Percentiles rank a stretch among this genome's conserved stretches.
phyloP scores from a whole-genome alignment of 2,113 vertebrate species.

The Heliornis fulica region DNA sequence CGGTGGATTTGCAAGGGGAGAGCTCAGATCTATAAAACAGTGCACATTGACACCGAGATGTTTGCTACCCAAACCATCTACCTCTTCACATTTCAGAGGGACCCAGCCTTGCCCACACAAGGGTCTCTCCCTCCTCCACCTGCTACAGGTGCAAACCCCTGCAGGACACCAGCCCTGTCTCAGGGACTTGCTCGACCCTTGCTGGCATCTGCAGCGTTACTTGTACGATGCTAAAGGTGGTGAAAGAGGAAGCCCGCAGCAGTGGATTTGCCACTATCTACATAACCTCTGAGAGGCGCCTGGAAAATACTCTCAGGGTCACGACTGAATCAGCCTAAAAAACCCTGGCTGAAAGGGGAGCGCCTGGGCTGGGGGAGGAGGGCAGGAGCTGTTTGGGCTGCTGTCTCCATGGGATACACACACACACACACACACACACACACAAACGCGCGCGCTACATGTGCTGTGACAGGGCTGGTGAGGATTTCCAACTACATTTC shows the following conservation, averaged over 20 bases:
- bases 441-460: rapidly evolving
- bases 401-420: slow-evolving; percentile 41
- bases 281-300: background rate
- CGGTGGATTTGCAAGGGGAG: background rate
- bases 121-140: background rate
- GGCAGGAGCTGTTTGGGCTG: slow-evolving; percentile 13
- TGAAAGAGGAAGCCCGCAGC: background rate
- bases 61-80: background rate
- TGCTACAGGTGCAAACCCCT: background rate
- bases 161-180: background rate
- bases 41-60: background rate
- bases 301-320: background rate
- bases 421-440: no score
- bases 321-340: background rate
- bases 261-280: background rate
- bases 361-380: background rate
- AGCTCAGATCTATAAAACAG: background rate
- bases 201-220: background rate
- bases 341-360: background rate
- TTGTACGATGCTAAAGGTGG: background rate
- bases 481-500: slow-evolving; percentile 9
- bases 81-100: background rate
- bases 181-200: background rate
- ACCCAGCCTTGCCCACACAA: rapidly evolving
- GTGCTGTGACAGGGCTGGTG: background rate